A percentile compares a stretch with the other conserved stretches of the same genome.
Conservation (phyloP, 2,888 invertebrate species). For the Balanococcus diminutus region DNA sequence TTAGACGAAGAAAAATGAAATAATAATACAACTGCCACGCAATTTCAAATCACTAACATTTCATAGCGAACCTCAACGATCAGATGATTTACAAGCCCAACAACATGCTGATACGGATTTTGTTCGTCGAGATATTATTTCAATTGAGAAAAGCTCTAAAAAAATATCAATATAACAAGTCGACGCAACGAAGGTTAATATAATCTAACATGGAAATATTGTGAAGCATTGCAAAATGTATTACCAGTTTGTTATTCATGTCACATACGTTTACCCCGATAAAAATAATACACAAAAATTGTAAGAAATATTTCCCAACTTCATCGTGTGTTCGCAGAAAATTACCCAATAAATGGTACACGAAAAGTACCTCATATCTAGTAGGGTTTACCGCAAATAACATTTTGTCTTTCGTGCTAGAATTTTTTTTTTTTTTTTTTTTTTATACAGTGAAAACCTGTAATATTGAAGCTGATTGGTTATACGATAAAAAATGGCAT, state of each 20-base stretch:
- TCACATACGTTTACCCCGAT: neutral
- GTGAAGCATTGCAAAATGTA: neutral
- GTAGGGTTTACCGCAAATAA: neutral
- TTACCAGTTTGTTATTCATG: neutral
- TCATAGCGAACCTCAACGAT: neutral
- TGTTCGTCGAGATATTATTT: neutral
- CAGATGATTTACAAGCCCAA: neutral
- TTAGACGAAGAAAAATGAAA: neutral
- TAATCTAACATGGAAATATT: neutral
- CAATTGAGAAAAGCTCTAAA: neutral
- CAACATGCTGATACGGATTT: neutral
- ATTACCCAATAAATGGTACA: slow-evolving; percentile 6
- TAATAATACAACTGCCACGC: too few species aligned
- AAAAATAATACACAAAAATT: neutral
- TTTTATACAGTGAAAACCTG: neutral
- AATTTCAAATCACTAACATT: neutral
- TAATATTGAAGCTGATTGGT: neutral
- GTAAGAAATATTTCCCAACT: neutral
- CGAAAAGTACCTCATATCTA: neutral
- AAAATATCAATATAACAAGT: neutral
- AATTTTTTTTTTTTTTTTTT: slow-evolving; percentile 6
- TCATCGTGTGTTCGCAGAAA: slow-evolving; percentile 12
- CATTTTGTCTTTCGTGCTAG: neutral
- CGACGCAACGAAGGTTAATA: neutral
- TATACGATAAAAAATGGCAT: neutral